These are phyloP conservation scores for Spicauda simplicius DNA, from an alignment of 2,888 invertebrate species.

Conservation along the genomic window DNA sequence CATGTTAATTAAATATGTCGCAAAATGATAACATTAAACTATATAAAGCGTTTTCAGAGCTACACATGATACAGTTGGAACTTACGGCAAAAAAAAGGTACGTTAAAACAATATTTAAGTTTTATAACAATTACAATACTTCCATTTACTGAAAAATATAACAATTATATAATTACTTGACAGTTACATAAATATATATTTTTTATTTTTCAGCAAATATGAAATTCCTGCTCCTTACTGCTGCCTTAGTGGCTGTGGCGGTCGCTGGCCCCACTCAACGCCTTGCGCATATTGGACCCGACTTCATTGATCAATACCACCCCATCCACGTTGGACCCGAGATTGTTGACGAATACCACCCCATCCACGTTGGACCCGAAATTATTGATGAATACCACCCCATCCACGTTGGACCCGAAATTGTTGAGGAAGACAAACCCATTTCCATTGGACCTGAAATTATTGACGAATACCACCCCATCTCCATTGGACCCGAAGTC, in stretches of 20 bases:
- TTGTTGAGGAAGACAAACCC: slow-evolving; percentile 36
- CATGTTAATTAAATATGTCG: no score
- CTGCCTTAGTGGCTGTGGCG: slow-evolving; percentile 40
- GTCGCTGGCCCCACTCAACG: slow-evolving; percentile 39
- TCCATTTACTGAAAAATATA: no score
- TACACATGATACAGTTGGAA: neutral
- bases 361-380: slow-evolving; percentile 11
- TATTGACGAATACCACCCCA: no score
- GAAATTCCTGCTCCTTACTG: slow-evolving; percentile 42
- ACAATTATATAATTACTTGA: no score
- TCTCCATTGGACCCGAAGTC: neutral
- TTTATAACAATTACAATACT: neutral
- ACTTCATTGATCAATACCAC: slow-evolving; percentile 21
- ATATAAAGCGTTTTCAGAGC: neutral
- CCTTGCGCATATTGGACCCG: slow-evolving; percentile 16
- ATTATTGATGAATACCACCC: slow-evolving; percentile 37
- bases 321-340: slow-evolving; percentile 41
- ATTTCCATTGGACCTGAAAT: no score
- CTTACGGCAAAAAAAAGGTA: slow-evolving; percentile 1
- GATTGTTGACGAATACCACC: slow-evolving; percentile 32
- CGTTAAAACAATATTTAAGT: neutral
- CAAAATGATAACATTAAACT: neutral
- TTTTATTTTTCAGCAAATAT: slow-evolving; percentile 31
- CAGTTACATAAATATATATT: no score
- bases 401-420: slow-evolving; percentile 43